A percentile compares a stretch with the other conserved stretches of the same genome.
These are phyloP conservation scores for Callaeas wilsoni DNA, from an alignment of 2,113 vertebrate species.

Conservation along the genomic window DNA sequence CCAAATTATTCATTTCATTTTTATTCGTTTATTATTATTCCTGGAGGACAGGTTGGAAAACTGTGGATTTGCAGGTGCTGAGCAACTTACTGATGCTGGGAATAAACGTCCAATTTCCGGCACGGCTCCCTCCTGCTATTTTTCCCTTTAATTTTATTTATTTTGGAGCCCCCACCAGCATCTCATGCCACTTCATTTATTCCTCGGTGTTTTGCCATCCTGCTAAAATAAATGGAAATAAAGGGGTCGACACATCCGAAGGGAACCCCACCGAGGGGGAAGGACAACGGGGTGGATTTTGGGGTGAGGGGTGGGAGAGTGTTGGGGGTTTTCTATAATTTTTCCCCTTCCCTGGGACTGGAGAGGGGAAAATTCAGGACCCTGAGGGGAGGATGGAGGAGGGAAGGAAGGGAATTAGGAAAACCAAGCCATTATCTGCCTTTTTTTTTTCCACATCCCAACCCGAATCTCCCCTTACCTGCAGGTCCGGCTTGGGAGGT, in stretches of 20 bases:
- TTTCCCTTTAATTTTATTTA: not conserved
- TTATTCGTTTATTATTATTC: not conserved
- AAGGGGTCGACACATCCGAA: not conserved
- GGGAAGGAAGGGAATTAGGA: not conserved
- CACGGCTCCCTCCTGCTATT: not conserved
- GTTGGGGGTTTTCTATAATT: not conserved
- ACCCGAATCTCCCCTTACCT: not conserved
- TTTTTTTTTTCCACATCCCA: not conserved
- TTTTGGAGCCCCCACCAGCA: not conserved
- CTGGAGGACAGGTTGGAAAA: not conserved
- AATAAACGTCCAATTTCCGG: not conserved
- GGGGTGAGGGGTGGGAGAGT: not conserved
- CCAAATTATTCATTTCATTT: not conserved
- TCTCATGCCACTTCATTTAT: not conserved
- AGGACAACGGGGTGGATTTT: not conserved
- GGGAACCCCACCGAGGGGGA: not conserved
- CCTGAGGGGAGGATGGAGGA: not conserved
- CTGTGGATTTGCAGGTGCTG: not conserved
- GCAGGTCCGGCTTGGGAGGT: not conserved
- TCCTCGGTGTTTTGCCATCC: not conserved
- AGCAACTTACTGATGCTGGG: not conserved
- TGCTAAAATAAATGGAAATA: not conserved
- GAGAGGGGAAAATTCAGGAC: not conserved
- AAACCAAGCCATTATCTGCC: not conserved
- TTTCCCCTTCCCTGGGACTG: not conserved